Evolutionary conservation across 1,140 invertebrate species (phyloP).

Genomic region (Drosophila sp.): DNA sequence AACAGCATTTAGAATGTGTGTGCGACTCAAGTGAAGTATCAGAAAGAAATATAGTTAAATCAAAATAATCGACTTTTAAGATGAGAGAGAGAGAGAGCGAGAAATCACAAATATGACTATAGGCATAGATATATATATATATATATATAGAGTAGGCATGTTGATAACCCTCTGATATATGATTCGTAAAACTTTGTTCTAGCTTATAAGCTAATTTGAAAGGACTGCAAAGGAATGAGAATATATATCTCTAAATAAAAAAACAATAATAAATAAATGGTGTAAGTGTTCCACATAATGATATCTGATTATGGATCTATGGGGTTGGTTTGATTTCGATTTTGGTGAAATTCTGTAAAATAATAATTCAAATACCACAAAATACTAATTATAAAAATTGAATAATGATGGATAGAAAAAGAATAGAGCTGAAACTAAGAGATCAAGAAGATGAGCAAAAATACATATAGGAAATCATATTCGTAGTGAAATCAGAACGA

Average conservation of each 20-base stretch:
- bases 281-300: too few relatives aligned
- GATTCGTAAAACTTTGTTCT: too few relatives aligned
- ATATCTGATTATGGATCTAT: too few relatives aligned
- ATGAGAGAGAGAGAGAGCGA: conserved; percentile 9
- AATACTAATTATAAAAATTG: not conserved
- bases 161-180: not conserved
- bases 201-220: too few relatives aligned
- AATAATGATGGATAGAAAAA: not conserved
- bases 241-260: too few relatives aligned
- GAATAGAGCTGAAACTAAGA: not conserved
- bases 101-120: not conserved
- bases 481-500: not conserved
- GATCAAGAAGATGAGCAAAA: not conserved
- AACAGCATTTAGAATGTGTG: not conserved
- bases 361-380: too few relatives aligned
- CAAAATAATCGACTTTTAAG: not conserved
- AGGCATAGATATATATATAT: not conserved
- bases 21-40: conserved; percentile 1
- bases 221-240: too few relatives aligned
- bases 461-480: not conserved
- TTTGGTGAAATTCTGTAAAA: too few relatives aligned
- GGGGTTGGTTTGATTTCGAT: too few relatives aligned
- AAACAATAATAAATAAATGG: too few relatives aligned
- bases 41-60: not conserved
- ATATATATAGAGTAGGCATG: not conserved